Evolutionary conservation across 2,888 invertebrate genomes (phyloP).

Genomic region (Rhagium mordax): DNA sequence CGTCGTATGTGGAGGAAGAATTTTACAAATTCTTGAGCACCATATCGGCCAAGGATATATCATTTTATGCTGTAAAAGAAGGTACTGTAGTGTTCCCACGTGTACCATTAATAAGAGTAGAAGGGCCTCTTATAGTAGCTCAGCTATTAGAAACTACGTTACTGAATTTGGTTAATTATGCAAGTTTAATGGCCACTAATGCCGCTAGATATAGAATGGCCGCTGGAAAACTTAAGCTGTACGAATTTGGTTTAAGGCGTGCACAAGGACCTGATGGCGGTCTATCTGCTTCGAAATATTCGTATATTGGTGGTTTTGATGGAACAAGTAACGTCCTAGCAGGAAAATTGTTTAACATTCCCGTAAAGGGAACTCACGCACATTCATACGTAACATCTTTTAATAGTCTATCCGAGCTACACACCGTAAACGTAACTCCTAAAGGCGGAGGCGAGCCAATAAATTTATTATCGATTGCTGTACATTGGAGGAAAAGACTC

Average conservation of each 20-base stretch:
- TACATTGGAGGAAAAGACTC: conserved; percentile 79
- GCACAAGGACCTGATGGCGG: conserved; percentile 99
- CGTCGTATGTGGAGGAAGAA: conserved; percentile 86
- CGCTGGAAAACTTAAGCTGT: conserved; percentile 89
- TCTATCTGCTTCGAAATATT: conserved; percentile 96
- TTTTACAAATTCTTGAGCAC: conserved; percentile 90
- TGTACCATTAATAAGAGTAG: conserved; percentile 92
- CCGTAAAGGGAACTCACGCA: conserved; percentile 97
- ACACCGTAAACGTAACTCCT: conserved; percentile 65
- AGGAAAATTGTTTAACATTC: conserved; percentile 96
- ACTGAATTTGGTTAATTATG: conserved; percentile 95
- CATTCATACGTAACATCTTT: conserved; percentile 98
- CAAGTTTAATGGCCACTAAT: conserved; percentile 98
- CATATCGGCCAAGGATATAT: conserved; percentile 87
- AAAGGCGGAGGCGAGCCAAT: conserved; percentile 65
- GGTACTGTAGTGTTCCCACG: conserved; percentile 98
- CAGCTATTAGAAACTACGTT: conserved; percentile 97
- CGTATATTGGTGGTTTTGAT: conserved; percentile 97
- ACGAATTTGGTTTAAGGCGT: conserved; percentile 97
- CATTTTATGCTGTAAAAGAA: conserved; percentile 93
- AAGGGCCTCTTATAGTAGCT: conserved; percentile 95
- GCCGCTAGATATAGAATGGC: conserved; percentile 97
- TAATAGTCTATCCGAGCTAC: conserved; percentile 76
- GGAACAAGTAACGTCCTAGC: conserved; percentile 98
- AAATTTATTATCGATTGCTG: conserved; percentile 78